Percentiles rank a stretch among this genome's conserved stretches.
Evolutionary conservation across 1,140 invertebrate genomes (phyloP).

Genomic region (Diuraphis noxia): DNA sequence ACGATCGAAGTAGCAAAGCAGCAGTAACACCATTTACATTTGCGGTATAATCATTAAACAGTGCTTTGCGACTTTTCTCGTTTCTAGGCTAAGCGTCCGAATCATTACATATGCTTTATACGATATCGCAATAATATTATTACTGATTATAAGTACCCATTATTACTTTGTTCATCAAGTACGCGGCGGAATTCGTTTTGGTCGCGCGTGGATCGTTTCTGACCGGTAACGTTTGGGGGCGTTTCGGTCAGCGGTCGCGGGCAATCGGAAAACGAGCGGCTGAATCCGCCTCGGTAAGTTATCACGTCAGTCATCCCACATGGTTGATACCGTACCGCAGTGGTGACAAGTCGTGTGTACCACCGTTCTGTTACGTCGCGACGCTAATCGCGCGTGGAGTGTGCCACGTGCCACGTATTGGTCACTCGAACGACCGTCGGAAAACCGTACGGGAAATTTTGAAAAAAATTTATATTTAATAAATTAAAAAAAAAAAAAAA

Average conservation of each 20-base stretch:
- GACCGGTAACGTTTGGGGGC: conserved; percentile 13
- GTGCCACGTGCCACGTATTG: not conserved
- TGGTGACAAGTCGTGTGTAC: not conserved
- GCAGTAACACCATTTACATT: no score
- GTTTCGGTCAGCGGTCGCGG: not conserved
- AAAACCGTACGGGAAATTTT: not conserved
- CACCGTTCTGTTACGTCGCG: not conserved
- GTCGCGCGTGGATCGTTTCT: not conserved
- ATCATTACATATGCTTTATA: no score
- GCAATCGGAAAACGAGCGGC: conserved; percentile 6
- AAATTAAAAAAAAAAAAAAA: no score
- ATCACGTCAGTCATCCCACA: not conserved
- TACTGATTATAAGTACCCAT: not conserved
- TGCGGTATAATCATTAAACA: no score
- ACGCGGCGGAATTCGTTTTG: not conserved
- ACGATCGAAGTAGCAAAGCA: no score
- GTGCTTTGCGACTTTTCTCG: no score
- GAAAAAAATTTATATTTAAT: not conserved
- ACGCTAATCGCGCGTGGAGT: not conserved
- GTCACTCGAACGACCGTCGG: not conserved
- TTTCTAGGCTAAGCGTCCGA: no score
- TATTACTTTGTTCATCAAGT: not conserved
- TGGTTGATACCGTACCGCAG: not conserved
- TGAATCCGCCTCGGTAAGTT: not conserved
- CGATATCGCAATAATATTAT: not conserved